Conservation (phyloP, 35 echinoderm and acorn worm species). For the Apostichopus parvimensis region DNA sequence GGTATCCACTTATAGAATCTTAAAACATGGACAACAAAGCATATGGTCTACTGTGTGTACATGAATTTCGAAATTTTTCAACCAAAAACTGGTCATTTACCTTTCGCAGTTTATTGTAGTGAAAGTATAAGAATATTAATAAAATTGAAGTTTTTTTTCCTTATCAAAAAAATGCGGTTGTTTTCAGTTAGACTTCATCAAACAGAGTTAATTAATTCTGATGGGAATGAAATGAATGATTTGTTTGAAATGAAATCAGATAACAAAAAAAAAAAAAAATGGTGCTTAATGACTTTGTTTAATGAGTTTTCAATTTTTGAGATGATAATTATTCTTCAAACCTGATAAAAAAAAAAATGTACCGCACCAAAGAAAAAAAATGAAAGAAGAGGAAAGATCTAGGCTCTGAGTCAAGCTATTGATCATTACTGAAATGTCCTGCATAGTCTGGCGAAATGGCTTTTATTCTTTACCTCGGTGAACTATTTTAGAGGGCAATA, state of each 20-base stretch:
- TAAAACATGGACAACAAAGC: no score
- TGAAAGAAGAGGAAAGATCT: not conserved
- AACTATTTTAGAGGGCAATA: constrained; percentile 36
- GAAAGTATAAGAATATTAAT: no score
- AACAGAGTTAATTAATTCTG: constrained; percentile 2
- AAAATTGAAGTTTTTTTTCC: no score
- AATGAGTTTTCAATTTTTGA: not conserved
- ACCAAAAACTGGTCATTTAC: no score
- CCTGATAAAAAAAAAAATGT: no score
- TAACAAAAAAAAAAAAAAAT: not conserved
- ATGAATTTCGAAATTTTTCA: no score
- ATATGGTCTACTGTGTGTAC: no score
- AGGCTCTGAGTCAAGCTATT: not conserved
- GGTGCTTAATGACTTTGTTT: not conserved
- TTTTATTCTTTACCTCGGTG: not conserved
- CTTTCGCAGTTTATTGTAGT: no score
- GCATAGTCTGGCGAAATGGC: not conserved
- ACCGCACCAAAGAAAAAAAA: not conserved
- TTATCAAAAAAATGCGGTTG: not conserved
- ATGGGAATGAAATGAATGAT: not conserved
- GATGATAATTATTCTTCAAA: not conserved
- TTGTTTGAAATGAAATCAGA: not conserved
- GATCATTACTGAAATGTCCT: not conserved
- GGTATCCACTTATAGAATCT: no score
- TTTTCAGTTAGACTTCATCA: not conserved